Percentiles rank a stretch among this genome's conserved stretches.
phyloP scores from a whole-genome alignment of 2,113 vertebrate species.

The Psephotus haematonotus region DNA sequence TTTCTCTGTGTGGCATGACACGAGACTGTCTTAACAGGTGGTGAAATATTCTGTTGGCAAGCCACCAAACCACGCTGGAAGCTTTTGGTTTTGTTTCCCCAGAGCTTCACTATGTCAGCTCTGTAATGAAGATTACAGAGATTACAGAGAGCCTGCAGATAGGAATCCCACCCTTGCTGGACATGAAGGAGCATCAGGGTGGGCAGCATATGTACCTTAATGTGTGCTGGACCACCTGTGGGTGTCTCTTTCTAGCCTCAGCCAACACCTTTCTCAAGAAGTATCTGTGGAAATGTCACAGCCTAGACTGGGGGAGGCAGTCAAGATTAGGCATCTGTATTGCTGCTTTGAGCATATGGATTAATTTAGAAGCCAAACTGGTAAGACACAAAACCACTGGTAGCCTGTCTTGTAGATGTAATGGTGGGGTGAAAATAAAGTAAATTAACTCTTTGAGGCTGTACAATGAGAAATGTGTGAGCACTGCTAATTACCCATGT shows the following conservation, averaged over 20 bases:
- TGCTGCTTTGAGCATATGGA: background rate
- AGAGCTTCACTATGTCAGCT: background rate
- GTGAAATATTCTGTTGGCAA: background rate
- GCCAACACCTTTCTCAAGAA: background rate
- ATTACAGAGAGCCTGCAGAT: background rate
- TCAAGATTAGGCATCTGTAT: background rate
- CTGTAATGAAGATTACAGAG: background rate
- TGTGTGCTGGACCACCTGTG: background rate
- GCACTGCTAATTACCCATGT: background rate
- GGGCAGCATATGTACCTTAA: background rate
- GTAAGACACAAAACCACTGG: background rate
- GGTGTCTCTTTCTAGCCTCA: background rate
- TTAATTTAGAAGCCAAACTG: background rate
- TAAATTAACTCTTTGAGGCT: background rate
- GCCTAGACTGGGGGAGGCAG: conserved; percentile 7
- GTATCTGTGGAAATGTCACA: background rate
- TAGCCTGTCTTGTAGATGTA: background rate
- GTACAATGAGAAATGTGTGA: background rate
- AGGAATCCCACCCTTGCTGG: background rate
- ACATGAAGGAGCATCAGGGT: background rate
- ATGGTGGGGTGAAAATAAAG: background rate
- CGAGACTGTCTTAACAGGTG: conserved; percentile 7
- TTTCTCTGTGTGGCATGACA: background rate
- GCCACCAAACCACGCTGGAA: background rate
- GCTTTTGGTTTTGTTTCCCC: background rate